Evolutionary conservation across 2,113 vertebrate genomes (phyloP), one percentile per base, ranked within the genome.

Genomic region (Okapia johnstoni): DNA sequence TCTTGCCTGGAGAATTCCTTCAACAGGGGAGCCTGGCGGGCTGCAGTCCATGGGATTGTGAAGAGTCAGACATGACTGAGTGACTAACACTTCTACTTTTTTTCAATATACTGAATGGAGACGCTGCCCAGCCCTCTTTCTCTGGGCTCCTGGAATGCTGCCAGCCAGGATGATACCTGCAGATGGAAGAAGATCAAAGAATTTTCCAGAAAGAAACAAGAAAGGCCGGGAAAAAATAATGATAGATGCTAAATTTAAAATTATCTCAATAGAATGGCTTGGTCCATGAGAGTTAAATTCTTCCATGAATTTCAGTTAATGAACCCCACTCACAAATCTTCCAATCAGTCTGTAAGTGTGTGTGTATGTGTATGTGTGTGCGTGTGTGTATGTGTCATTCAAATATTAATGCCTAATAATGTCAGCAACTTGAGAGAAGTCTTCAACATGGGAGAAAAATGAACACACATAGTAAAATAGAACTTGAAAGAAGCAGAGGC

Each of bases 281-380:
- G 28, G 17, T 85, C 14, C 57, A 40, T 2, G 8, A 46, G 40
- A 54, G 1, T 33, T 15, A 81, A 61, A 58, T 80, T 89, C 9
- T 77, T 96, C 26, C 14, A 19, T 93, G 79, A 85, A 57, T 93
- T 85, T 86, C 54, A 96, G 3, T 16, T 70, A 57, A 48, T 93
- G 26, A 76, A 28, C 23, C 3, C 9, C n/a, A 50, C 46, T 28
- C 48, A 43, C 16, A 57, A 40, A 84, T 7, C 73, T 21, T 77
- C 36, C 46, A 26, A 1, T 80, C 6, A 30, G 30, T 26, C 36
- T 48, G 28, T 30, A 16, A 28, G 25, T n/a, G n/a, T 11, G 15
- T 43, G 23, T 19, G 19, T 21, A 9, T 85, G 21, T 36, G 19
- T 43, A 4, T 77, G 54, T 52, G 70, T 70, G 43, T 36, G 50